Base-by-base conservation (phyloP, 2,113 vertebrate genomes). In the Isurus oxyrinchus region DNA sequence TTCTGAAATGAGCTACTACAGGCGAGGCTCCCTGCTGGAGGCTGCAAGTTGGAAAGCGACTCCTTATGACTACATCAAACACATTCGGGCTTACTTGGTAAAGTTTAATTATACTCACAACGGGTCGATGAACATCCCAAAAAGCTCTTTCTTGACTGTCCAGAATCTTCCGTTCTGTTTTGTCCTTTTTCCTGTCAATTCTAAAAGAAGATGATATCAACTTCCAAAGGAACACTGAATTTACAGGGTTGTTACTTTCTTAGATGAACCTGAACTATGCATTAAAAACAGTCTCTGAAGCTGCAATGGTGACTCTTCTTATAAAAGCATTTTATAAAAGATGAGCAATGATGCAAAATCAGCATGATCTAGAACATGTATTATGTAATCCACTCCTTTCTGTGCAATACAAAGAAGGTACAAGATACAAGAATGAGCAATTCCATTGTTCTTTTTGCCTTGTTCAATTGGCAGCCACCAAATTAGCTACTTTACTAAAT, bases 91-190 rank as follows among this genome's bases (percentile, higher is more conserved):
- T 96, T 25, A 61, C 44, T 25, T 0, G n/a, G 63, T 53, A 69
- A 84, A 96, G 23, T 35, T 86, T 23, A 87, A 35, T 40, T 21
- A 79, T 44, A 97, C 98, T 98, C 97, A 99, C 99, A 98, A 99
- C 99, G 96, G 99, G 99, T 86, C 99, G 98, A 97, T 99, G 99
- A 96, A 99, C 99, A 96, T 99, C 99, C 99, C 99, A 99, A 97
- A 99, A 99, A 96, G 99, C 99, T 97, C 99, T 98, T 97, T 99
- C 99, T 97, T 99, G 99, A 97, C 99, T 99, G 97, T 99, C 99
- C 97, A 99, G 97, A 97, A 99, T 99, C 97, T 99, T 99, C 97
- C 99, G 98, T 97, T 99, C 99, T 0, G 99, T 99, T 97, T 99
- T 99, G 98, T 99, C 99, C 96, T 99, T 99, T 98, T 99, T 99